Conservation (phyloP, 2,113 vertebrate genomes). For the Marmota flaviventris region DNA sequence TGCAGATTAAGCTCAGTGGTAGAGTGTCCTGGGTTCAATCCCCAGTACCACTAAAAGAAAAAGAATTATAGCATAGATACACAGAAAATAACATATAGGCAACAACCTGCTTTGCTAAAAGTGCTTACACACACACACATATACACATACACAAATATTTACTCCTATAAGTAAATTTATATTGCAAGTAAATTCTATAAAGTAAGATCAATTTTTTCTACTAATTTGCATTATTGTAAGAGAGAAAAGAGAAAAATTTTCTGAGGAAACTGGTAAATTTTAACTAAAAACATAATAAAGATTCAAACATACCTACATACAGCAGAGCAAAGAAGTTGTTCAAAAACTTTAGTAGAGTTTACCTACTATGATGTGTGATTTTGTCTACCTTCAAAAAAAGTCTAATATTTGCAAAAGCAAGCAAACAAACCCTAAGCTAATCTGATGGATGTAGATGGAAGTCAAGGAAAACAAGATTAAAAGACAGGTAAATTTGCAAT, state of each 20-base stretch:
- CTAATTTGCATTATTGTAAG: background rate
- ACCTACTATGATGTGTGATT: background rate
- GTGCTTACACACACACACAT: no score
- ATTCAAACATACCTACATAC: background rate
- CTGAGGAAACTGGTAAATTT: background rate
- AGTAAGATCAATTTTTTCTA: background rate
- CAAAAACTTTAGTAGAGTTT: background rate
- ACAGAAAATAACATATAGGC: background rate
- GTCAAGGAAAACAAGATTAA: background rate
- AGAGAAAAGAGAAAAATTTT: background rate
- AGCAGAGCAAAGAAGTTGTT: background rate
- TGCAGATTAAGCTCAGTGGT: background rate
- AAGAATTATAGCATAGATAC: background rate
- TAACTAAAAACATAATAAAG: background rate
- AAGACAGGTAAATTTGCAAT: fast-evolving
- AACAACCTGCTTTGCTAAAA: no score
- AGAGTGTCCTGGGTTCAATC: background rate
- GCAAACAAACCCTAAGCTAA: background rate
- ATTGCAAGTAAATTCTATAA: background rate
- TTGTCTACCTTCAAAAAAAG: background rate
- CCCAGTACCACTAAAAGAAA: background rate
- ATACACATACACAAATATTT: no score
- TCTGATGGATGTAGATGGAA: background rate
- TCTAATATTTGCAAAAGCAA: background rate
- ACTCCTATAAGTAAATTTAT: background rate